phyloP scores from a whole-genome alignment of 2,797 vertebrate genomes.

The Macropus fuliginosus region DNA sequence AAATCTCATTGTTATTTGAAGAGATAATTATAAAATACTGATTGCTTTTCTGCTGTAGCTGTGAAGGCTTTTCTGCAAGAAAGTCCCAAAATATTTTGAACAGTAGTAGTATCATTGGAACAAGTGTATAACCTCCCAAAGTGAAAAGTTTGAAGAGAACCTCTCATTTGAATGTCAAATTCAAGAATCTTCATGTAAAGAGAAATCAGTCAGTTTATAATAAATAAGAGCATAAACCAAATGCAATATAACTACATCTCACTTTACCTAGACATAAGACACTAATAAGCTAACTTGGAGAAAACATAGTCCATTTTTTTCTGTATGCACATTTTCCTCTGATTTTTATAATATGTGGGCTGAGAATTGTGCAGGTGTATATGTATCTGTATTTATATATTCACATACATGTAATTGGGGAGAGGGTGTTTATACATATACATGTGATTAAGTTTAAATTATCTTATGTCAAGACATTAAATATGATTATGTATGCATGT shows the following conservation, averaged over 20 bases:
- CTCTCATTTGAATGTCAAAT: neutral
- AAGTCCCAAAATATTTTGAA: conserved; percentile 24
- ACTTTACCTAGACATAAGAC: neutral
- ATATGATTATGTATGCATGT: neutral
- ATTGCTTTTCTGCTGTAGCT: neutral
- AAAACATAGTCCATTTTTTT: neutral
- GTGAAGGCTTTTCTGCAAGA: conserved; percentile 20
- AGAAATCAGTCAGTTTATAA: neutral
- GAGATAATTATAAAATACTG: neutral
- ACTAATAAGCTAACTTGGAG: conserved; percentile 39
- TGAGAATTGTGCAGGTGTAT: neutral
- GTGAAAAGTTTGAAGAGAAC: neutral
- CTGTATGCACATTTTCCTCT: neutral
- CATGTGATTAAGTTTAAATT: neutral
- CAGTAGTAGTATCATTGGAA: conserved; percentile 27
- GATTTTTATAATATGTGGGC: neutral
- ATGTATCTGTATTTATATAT: neutral
- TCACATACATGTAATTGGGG: neutral
- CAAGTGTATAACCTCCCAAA: conserved; percentile 22
- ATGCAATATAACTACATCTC: neutral
- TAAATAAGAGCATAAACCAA: neutral
- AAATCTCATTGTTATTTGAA: neutral
- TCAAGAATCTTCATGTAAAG: neutral
- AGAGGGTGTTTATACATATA: neutral
- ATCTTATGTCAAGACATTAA: neutral